Evolutionary conservation across 2,797 vertebrate species (phyloP), one percentile per base, ranked within the genome.

Genomic region (Propithecus deckenii): DNA sequence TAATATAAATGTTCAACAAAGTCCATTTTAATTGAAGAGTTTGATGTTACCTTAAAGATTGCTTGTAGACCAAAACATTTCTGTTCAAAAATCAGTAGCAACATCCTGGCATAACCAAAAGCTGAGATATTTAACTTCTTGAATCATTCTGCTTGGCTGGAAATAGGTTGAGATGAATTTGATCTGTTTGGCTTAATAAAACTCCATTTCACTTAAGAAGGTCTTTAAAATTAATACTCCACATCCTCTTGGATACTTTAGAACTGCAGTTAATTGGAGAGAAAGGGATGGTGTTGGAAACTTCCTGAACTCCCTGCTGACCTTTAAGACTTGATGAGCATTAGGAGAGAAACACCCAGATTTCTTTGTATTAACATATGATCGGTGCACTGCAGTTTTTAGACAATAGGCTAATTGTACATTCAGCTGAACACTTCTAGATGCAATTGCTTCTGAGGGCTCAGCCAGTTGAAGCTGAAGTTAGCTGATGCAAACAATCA

Each of bases 201-300:
- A 94, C 57, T 79, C 80, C 61, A 79, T 96, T 97, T 96, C 84
- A 92, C 72, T 89, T 63, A 83, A 83, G 69, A 96, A 86, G 91
- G 86, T 63, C 75, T 86, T 96, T 93, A 89, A 97, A 95, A 97
- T 89, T 91, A 97, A 95, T 91, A 74, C 50, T 71, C 9, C 50
- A 75, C 35, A 81, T 89, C 65, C 74, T 76, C 50, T 91, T 87
- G 71, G 72, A 92, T 94, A 87, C 61, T 94, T 96, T 91, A 93
- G 72, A 97, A 52, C 74, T 90, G 52, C 78, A 96, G 92, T 88
- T 97, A 97, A 93, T 97, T 95, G 93, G 91, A 78, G 43, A 93
- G 67, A 92, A 97, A 93, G 25, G 15, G 32, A 79, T 93, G 80
- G 79, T 67, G 35, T 69, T 83, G 80, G 65, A 92, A 92, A 96